Evolutionary conservation across 2,113 vertebrate genomes (phyloP).

Genomic region (Jacana jacana): DNA sequence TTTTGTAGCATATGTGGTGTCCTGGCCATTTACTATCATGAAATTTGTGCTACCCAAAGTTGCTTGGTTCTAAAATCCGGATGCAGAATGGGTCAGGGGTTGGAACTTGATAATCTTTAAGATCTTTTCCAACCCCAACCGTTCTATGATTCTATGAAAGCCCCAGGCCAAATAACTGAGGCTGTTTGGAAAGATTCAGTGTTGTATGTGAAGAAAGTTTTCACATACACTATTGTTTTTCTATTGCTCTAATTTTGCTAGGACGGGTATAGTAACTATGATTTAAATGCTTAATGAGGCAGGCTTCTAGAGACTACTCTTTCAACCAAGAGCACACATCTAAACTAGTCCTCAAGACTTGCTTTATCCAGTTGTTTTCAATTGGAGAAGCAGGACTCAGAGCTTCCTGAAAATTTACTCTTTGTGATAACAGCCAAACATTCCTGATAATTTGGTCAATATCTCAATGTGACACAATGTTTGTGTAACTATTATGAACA

Average conservation of each 20-base stretch:
- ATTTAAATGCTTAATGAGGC: neutral
- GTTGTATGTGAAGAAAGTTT: neutral
- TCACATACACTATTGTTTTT: neutral
- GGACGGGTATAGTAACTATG: accelerated
- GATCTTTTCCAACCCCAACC: no score
- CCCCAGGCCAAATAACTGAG: accelerated
- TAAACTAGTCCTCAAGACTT: neutral
- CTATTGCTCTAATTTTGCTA: neutral
- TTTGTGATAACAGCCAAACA: neutral
- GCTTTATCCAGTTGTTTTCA: neutral
- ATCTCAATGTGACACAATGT: neutral
- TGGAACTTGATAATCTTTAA: no score
- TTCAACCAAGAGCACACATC: neutral
- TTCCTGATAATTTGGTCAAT: neutral
- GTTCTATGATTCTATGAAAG: no score
- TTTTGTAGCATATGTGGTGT: neutral
- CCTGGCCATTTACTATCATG: accelerated
- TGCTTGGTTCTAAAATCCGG: neutral
- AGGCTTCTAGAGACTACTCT: neutral
- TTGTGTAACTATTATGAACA: neutral
- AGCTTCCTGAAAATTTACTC: neutral
- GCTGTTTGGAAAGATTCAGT: neutral
- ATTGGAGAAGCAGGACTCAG: neutral
- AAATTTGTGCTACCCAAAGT: neutral
- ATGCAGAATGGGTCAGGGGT: neutral